Conservation (phyloP, 2,113 vertebrate species). For the Pygoscelis antarcticus region DNA sequence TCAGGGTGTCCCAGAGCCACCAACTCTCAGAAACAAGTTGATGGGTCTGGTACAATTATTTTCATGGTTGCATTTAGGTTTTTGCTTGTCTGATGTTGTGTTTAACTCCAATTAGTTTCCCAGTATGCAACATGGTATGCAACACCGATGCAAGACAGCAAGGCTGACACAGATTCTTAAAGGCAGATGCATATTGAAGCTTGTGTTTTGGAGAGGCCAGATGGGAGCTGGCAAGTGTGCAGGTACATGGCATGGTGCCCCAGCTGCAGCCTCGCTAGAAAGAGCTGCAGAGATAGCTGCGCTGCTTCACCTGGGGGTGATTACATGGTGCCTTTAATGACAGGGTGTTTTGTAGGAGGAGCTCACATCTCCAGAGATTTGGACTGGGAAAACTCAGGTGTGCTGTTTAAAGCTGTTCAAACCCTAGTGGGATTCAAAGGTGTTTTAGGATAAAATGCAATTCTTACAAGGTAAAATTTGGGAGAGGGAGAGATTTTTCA, state of each 20-base stretch:
- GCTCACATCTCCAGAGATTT: not conserved
- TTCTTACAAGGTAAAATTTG: not conserved
- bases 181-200: not conserved
- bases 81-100: not conserved
- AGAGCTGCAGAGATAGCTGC: not conserved
- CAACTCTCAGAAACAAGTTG: not conserved
- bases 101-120: not conserved
- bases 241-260: fast-evolving
- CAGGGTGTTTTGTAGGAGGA: fast-evolving
- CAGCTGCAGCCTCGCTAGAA: fast-evolving
- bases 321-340: fast-evolving
- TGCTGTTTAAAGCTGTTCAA: not conserved
- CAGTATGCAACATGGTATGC: not conserved
- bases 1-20: not conserved
- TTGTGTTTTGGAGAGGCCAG: not conserved
- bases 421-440: too few relatives aligned
- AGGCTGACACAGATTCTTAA: not conserved
- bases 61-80: not conserved
- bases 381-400: not conserved
- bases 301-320: fast-evolving
- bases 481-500: not conserved
- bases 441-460: not conserved
- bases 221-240: fast-evolving
- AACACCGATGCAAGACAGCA: not conserved
- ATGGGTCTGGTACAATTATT: not conserved